Evolutionary conservation across 2,797 vertebrate species (phyloP), one percentile per base, ranked within the genome.

Genomic region (Orestias chungarensis): DNA sequence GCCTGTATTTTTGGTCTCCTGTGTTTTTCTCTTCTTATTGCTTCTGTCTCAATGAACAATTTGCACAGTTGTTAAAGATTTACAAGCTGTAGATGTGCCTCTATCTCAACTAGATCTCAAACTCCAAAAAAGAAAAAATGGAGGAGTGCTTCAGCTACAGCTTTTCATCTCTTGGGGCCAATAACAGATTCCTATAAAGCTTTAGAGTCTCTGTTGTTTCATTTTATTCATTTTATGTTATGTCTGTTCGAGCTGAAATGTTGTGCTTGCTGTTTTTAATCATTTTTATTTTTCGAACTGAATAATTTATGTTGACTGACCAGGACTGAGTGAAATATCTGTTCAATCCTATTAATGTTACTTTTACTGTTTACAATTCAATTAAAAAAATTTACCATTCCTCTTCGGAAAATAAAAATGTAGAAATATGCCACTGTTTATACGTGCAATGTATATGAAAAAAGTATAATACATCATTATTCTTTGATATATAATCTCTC

Each of bases 41-140:
- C 72, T 57, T 78, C 46, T 67, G 4, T 76, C 65, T 71, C 55
- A 15, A 69, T 73, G 66, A 81, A 67, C 79, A 42, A 40, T 82
- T 85, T 89, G 86, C 86, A 88, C 84, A 84, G 27, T 79, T 71
- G 12, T 81, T 82, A 76, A 68, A 81, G 64, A 82, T 79, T 75
- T 65, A 73, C 66, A 27, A 27, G 52, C 79, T 68, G 43, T 73
- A 67, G 69, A 72, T 65, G 25, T 27, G 77, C 73, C 57, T 73
- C 71, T 27, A 27, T 52, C 50, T 52, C 50, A n/a, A n/a, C n/a
- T n/a, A n/a, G n/a, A n/a, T n/a, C n/a, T n/a, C n/a, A n/a, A n/a
- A n/a, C n/a, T n/a, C n/a, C n/a, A n/a, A n/a, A n/a, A n/a, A n/a
- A n/a, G n/a, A n/a, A n/a, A n/a, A n/a, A n/a, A n/a, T n/a, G n/a